Evolutionary conservation across 1,140 invertebrate genomes (phyloP).

Genomic region (Solenopsis fugax): DNA sequence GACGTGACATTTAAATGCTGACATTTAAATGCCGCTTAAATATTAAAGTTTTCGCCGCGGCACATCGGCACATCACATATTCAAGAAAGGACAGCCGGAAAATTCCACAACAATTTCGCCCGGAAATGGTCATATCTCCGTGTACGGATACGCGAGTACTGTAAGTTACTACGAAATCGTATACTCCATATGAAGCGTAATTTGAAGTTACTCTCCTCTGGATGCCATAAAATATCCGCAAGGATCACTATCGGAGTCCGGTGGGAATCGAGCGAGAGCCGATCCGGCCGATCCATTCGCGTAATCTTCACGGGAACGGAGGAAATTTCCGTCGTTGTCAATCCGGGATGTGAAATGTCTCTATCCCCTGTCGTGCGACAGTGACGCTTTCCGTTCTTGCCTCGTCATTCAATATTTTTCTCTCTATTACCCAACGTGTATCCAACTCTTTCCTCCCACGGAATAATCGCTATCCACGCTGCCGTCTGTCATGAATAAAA

Average conservation of each 20-base stretch:
- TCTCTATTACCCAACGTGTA: background rate
- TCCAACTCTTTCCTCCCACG: background rate
- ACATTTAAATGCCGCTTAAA: constrained; percentile 60
- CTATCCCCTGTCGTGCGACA: background rate
- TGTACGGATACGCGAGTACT: constrained; percentile 10
- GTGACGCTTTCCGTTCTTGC: constrained; percentile 51
- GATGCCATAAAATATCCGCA: constrained; percentile 55
- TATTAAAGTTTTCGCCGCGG: constrained; percentile 31
- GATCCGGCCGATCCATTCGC: constrained; percentile 46
- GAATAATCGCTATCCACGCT: background rate
- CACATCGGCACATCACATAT: background rate
- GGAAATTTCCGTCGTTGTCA: constrained; percentile 55
- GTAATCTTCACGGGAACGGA: constrained; percentile 48
- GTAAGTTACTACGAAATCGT: constrained; percentile 41
- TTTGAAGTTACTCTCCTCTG: constrained; percentile 47
- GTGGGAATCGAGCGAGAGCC: constrained; percentile 50
- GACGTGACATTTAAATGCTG: constrained; percentile 57
- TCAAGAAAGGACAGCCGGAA: background rate
- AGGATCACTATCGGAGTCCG: constrained; percentile 31
- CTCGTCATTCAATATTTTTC: constrained; percentile 62
- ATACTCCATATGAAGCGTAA: constrained; percentile 34
- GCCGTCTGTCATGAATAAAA: constrained; percentile 44
- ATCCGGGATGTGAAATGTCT: constrained; percentile 21
- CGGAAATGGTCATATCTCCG: constrained; percentile 27
- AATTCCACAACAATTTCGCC: constrained; percentile 5